Evolutionary conservation across 1,140 invertebrate species (phyloP), one percentile per base, ranked within the genome.

Genomic region (Agrypnia vestita): DNA sequence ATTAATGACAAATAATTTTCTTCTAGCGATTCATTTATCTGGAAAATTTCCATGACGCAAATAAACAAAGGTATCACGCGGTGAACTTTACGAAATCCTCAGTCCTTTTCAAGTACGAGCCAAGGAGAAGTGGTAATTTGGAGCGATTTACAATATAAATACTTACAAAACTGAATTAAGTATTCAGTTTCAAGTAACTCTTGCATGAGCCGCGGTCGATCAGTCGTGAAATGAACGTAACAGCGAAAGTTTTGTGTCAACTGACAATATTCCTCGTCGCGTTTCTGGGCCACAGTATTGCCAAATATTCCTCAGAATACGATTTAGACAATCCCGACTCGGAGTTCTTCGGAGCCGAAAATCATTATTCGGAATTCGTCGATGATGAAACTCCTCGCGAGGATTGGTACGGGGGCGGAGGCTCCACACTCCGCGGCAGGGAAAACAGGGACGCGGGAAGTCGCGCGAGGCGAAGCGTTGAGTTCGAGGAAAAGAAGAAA

Each of bases 401-500:
- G 15, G 61, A 49, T 8, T 51, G 19, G 11, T 55, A 59, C 44
- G 43, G 47, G 44, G 69, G 67, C 51, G 59, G 56, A 13, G 35
- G 12, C 8, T 15, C 56, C 11, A 49, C 13, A 21, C 49, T 76
- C 15, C 56, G 74, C 59, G 73, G 61, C 35, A 77, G 56, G 62
- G 74, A 78, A 17, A 82, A 74, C 17, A 53, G 67, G 43, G 55
- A 76, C 43, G 44, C 51, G 49, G 25, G 17, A 59, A 11, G 1
- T 51, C 67, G 67, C 67, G 67, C 47, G 67, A 71, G 67, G 15
- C 44, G 67, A 25, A 85, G 83, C 76, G 85, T 83, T 61, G 85
- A 85, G 44, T 85, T 84, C 43, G 84, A 85, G 1, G 84, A 86
- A n/a, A 74, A 85, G 21, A 84, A 82, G 13, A 86, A 88, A 12